A percentile compares a stretch with the other conserved stretches of the same genome.
Conservation (phyloP, 1,140 invertebrate genomes). For the Pseudomyrmex flavicornis region DNA sequence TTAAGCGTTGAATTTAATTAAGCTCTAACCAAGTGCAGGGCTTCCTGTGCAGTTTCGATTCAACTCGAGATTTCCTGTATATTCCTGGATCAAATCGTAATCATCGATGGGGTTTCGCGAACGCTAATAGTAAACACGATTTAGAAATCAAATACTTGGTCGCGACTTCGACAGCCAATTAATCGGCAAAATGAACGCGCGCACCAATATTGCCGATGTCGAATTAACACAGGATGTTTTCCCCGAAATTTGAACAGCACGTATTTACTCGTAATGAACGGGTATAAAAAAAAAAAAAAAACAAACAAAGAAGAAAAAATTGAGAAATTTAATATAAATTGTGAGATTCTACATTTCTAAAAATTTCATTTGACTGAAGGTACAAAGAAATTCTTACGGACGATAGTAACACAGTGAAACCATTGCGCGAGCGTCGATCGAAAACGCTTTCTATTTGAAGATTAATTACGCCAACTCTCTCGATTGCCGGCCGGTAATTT, state of each 20-base stretch:
- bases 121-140: constrained; percentile 64
- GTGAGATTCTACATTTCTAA: too few relatives aligned
- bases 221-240: not conserved
- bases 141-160: constrained; percentile 68
- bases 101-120: constrained; percentile 47
- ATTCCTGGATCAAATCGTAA: constrained; percentile 34
- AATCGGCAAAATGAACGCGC: constrained; percentile 40
- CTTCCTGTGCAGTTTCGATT: constrained; percentile 29
- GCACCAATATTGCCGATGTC: constrained; percentile 9
- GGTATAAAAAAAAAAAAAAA: not conserved
- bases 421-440: too few relatives aligned
- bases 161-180: constrained; percentile 30
- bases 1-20: constrained; percentile 51
- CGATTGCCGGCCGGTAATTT: not conserved
- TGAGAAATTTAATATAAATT: not conserved
- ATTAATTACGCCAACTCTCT: constrained; percentile 10
- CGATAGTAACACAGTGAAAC: too few relatives aligned
- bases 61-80: constrained; percentile 39
- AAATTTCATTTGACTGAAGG: not conserved
- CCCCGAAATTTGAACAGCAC: too few relatives aligned
- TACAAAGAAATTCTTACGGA: not conserved
- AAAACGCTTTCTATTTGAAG: too few relatives aligned
- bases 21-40: constrained; percentile 16
- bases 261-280: not conserved
- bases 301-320: not conserved